Evolutionary conservation across 2,888 invertebrate genomes (phyloP).

Genomic region (Polydrusus tereticollis): DNA sequence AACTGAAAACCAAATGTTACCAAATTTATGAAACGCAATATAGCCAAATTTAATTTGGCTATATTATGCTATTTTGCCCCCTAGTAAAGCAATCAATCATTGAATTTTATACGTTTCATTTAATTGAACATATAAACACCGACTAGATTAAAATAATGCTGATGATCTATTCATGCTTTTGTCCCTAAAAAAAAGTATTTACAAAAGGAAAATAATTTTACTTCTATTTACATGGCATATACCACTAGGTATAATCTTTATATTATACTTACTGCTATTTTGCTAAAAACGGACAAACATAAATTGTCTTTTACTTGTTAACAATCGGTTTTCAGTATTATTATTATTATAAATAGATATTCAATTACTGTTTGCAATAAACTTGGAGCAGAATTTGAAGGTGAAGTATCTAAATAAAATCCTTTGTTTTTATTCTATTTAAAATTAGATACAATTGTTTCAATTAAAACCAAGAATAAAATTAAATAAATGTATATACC

Average conservation of each 20-base stretch:
- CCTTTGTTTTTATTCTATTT: no score
- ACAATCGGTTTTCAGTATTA: neutral
- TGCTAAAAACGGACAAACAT: neutral
- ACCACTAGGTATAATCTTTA: neutral
- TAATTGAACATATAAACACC: constrained; percentile 18
- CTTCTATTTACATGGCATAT: neutral
- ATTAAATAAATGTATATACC: no score
- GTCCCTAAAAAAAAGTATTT: constrained; percentile 2
- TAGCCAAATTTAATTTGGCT: neutral
- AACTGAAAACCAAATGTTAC: constrained; percentile 5
- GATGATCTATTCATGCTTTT: constrained; percentile 4
- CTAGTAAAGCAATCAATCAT: constrained; percentile 30
- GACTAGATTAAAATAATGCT: constrained; percentile 31
- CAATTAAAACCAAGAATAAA: no score
- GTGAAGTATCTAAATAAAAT: no score
- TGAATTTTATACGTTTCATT: constrained; percentile 13
- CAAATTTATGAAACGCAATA: neutral
- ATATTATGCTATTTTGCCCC: constrained; percentile 4
- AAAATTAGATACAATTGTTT: no score
- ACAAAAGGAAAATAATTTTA: constrained; percentile 39
- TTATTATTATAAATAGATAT: neutral
- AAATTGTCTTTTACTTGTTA: neutral
- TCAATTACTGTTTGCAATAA: neutral
- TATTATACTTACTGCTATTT: neutral
- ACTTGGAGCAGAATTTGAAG: neutral